These are phyloP conservation scores for Chrosomus eos DNA, from an alignment of 2,797 vertebrate species.

Conservation along the genomic window DNA sequence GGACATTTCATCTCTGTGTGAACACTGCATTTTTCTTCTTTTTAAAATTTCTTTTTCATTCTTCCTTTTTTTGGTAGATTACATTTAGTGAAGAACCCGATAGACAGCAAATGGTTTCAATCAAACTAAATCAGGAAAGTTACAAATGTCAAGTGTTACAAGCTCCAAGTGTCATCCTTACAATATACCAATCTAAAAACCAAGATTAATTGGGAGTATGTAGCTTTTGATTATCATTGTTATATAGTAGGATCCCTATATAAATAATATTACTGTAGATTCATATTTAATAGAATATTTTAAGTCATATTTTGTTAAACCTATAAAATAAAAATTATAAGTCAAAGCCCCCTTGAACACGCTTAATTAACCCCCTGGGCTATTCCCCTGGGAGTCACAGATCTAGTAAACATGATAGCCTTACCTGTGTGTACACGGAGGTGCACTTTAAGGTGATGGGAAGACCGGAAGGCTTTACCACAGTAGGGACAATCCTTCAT, in stretches of 20 bases:
- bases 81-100: conserved; percentile 36
- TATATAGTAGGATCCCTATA: not conserved
- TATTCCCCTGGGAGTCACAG: not conserved
- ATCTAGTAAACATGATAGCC: conserved; percentile 26
- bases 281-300: not conserved
- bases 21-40: not conserved
- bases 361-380: not conserved
- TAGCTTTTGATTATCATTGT: not conserved
- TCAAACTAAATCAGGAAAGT: not conserved
- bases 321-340: not conserved
- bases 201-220: not conserved
- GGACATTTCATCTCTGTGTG: conserved; percentile 25
- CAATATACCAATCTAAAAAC: not conserved
- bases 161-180: not conserved
- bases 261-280: not conserved
- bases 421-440: conserved; percentile 94
- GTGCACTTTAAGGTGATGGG: conserved; percentile 95
- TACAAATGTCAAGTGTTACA: not conserved
- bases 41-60: not conserved
- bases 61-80: not conserved
- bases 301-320: no score
- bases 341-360: not conserved
- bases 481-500: conserved; percentile 95
- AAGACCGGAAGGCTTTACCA: conserved; percentile 93
- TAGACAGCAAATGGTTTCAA: conserved; percentile 22